These are phyloP conservation scores for Chiroxiphia lanceolata DNA, from an alignment of 2,797 vertebrate species.

Conservation along the genomic window DNA sequence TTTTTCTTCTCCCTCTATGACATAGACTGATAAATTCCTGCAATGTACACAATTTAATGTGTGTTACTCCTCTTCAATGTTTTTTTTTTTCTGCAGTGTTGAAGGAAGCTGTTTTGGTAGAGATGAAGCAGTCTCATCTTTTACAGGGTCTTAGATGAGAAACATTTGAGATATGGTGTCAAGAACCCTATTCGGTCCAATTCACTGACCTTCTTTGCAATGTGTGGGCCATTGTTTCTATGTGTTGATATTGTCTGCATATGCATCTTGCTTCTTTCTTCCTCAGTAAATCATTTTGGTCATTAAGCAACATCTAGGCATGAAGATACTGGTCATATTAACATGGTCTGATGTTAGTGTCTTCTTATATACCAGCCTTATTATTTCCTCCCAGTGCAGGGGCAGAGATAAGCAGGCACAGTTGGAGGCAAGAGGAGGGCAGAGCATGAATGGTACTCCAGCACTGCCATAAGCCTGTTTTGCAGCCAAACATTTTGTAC, in stretches of 20 bases:
- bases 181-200: background rate
- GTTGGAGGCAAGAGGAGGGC: background rate
- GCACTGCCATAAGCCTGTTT: background rate
- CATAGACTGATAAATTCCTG: background rate
- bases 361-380: background rate
- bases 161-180: background rate
- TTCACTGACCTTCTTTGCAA: background rate
- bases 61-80: background rate
- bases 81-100: background rate
- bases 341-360: background rate
- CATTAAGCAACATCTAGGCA: background rate
- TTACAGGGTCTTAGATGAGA: background rate
- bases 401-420: background rate
- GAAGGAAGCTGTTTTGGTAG: background rate
- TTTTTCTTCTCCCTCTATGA: background rate
- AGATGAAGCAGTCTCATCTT: background rate
- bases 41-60: background rate
- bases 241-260: background rate
- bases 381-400: background rate
- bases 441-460: background rate
- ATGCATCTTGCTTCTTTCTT: background rate
- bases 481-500: background rate
- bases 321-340: background rate
- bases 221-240: fast-evolving
- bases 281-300: background rate